Evolutionary conservation across 92 coral and sea anemone genomes (phyloP), one percentile per base, ranked within the genome.

Genomic region (Umimayanthus kanabou): DNA sequence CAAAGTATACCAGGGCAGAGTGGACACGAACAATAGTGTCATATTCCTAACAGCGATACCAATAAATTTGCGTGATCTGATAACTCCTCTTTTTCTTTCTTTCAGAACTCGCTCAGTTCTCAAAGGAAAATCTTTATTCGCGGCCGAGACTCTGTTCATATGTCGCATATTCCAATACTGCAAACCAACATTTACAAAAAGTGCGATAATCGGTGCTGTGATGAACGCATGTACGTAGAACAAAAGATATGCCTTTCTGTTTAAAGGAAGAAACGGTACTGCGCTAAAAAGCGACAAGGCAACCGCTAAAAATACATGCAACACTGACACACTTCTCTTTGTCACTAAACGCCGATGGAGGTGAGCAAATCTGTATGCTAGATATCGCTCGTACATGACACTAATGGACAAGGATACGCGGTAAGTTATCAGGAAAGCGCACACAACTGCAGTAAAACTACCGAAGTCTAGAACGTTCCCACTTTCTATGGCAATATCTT

Each of bases 311-410:
- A 83, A 8, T 18, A 18, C 77, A 47, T 69, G 87, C 28, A 83
- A 9, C 42, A 70, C 25, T 2, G 66, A 45, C 3, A 83, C 49
- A 30, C n/a, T 83, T 53, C 78, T 69, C 40, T 2, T 47, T 3
- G 87, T 69, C 15, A 83, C 87, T 9, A 83, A 43, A 14, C 78
- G 87, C 11, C 87, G 87, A 71, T 83, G 87, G 58, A 83, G 6
- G 23, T 83, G 87, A 2, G 87, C 77, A 49, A 83, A 26, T 49
- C 13, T 83, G 67, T 65, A 83, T 14, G 87, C 87, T 15, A 83
- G 9, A 71, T 83, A 83, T 70, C 87, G 74, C 66, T 83, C 87
- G 66, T 83, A 83, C 77, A 83, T 45, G 20, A 83, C 57, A 53
- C 79, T 83, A 7, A 77, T 83, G 15, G 78, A 28, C 23, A 83